These are phyloP conservation scores for Crepidodera aurea DNA, from an alignment of 2,888 invertebrate species.

Conservation along the genomic window DNA sequence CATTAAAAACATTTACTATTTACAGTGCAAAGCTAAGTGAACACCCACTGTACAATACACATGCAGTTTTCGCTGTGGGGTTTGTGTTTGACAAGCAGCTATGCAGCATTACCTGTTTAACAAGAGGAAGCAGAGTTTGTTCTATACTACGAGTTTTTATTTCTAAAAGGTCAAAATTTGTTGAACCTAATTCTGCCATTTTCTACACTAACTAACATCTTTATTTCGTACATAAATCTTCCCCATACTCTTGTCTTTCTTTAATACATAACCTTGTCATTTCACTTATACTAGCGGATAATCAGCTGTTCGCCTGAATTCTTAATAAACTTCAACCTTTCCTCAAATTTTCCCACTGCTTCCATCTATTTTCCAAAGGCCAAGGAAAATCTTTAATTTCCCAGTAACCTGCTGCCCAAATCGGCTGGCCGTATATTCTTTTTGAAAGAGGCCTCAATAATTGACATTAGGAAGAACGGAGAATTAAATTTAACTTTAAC, in stretches of 20 bases:
- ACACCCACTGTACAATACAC: conserved; percentile 46
- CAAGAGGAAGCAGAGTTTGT: conserved; percentile 90
- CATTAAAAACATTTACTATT: conserved; percentile 12
- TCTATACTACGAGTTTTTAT: conserved; percentile 95
- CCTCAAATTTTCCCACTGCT: background rate
- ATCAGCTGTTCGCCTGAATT: conserved; percentile 47
- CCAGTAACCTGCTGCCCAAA: background rate
- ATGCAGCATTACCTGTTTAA: conserved; percentile 82
- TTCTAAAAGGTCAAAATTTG: conserved; percentile 72
- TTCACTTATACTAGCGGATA: conserved; percentile 34
- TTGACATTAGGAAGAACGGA: too few relatives aligned
- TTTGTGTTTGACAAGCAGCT: conserved; percentile 32
- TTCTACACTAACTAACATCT: conserved; percentile 60
- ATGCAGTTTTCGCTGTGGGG: conserved; percentile 31
- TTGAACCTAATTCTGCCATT: conserved; percentile 68
- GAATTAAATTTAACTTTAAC: too few relatives aligned
- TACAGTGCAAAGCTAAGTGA: conserved; percentile 39
- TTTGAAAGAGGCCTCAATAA: too few relatives aligned
- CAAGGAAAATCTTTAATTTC: background rate
- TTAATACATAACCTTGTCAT: conserved; percentile 47
- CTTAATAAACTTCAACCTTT: background rate
- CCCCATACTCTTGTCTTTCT: conserved; percentile 43
- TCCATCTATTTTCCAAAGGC: conserved; percentile 11
- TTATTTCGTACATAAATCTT: conserved; percentile 39
- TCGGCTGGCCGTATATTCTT: too few relatives aligned